A percentile compares a stretch with the other conserved stretches of the same genome.
Conservation (phyloP, 35 echinoderm and acorn worm genomes). For the Heliocidaris erythrogramma region DNA sequence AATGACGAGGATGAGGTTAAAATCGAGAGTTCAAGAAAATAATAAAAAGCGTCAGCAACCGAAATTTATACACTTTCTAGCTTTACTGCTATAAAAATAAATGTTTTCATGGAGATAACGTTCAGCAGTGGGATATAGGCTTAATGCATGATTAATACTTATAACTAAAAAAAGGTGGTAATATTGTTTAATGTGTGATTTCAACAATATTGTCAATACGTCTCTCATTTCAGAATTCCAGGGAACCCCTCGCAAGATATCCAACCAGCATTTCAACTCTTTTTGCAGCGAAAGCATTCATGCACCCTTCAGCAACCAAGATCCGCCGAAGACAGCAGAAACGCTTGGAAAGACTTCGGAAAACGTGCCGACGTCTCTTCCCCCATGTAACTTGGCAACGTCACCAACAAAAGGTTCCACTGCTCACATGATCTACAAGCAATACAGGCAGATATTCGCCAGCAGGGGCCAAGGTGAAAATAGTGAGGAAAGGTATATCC, state of each 20-base stretch:
- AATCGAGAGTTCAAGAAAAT: too few relatives aligned
- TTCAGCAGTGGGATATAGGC: too few relatives aligned
- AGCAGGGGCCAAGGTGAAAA: background rate
- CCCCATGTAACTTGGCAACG: background rate
- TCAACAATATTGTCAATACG: background rate
- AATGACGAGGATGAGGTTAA: too few relatives aligned
- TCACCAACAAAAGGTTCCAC: constrained; percentile 16
- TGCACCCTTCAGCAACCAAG: background rate
- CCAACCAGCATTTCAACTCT: constrained; percentile 5
- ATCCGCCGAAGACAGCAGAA: constrained; percentile 4
- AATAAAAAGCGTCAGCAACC: too few relatives aligned
- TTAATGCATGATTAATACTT: too few relatives aligned
- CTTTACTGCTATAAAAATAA: too few relatives aligned
- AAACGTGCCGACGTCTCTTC: background rate
- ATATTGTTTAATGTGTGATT: too few relatives aligned
- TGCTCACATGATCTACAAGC: background rate
- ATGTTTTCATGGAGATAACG: too few relatives aligned
- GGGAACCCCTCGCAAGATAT: background rate
- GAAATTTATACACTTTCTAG: too few relatives aligned
- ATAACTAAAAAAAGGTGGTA: too few relatives aligned
- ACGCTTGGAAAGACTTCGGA: constrained; percentile 20
- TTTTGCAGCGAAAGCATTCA: constrained; percentile 30
- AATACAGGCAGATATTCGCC: background rate
- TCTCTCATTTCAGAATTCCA: constrained; percentile 29
- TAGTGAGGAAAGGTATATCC: background rate